Evolutionary conservation across 2,888 invertebrate genomes (phyloP), one percentile per base, ranked within the genome.

Genomic region (Cryptops parisi): DNA sequence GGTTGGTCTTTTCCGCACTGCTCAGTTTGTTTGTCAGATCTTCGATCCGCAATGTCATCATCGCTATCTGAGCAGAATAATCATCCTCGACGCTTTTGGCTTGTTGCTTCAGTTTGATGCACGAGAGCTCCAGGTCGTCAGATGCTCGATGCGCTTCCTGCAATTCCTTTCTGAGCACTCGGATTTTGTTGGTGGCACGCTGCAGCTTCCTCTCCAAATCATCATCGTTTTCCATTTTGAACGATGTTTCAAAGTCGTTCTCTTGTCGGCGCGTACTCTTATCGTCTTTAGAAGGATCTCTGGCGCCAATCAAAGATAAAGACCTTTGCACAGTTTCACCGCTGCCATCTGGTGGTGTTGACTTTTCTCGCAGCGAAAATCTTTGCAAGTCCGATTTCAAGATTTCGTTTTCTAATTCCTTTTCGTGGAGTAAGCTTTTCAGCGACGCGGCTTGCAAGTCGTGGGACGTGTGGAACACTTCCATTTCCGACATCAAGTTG

Each of bases 11-110:
- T 64, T 89, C 89, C 1, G 86, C 84, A 0, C 78, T 77, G 5
- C 80, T 80, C 55, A 89, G 74, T 66, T 89, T 90, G 52, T 78
- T 76, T 0, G 88, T 87, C 26, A 91, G 71, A 65, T 88, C 86
- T 64, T 88, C 80, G 55, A 91, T 82, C 48, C 88, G 76, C 23
- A 82, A 81, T 39, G 83, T 84, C 80, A 90, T 82, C 62, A 87
- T 70, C 58, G 81, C 78, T 40, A 84, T 75, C 67, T 89, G 81
- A 2, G 63, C 62, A 46, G 65, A 60, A 52, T 79, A 77, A 55
- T 77, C 74, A 54, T 76, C 75, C 52, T 73, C 71, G 58, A 77
- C 70, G 1, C 76, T 67, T 56, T 78, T 78, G 63, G 85, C 73
- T 63, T 64, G 58, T 55, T 64, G 62, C 49, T 63, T 63, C 39